Percentiles rank a stretch among this genome's conserved stretches.
Evolutionary conservation across 1,140 invertebrate species (phyloP).

Genomic region (Brachionus calyciflorus): DNA sequence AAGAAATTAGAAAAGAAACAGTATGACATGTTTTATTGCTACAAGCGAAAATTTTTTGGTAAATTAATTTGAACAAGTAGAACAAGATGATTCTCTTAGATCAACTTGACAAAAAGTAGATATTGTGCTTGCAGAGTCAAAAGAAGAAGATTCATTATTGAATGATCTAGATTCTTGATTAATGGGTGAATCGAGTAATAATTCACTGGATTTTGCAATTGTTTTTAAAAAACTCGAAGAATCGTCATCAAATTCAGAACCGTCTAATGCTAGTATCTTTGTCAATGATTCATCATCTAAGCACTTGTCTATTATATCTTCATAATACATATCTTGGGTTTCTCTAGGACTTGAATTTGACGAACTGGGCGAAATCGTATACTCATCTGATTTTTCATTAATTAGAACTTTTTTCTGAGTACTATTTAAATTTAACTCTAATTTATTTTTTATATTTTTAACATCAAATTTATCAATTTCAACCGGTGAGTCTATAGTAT

Average conservation of each 20-base stretch:
- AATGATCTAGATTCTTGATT: neutral
- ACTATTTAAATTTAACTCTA: neutral
- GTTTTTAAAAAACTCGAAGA: neutral
- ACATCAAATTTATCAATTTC: neutral
- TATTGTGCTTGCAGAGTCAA: neutral
- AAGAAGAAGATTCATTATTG: neutral
- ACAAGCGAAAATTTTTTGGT: too few species aligned
- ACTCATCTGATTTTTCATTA: neutral
- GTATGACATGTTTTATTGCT: too few species aligned
- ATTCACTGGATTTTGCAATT: neutral
- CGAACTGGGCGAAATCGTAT: too few species aligned
- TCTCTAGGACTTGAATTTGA: neutral
- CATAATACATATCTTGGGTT: neutral
- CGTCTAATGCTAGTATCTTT: neutral
- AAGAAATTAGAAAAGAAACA: too few species aligned
- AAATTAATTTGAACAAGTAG: too few species aligned
- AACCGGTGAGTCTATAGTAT: neutral
- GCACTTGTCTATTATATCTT: constrained; percentile 5
- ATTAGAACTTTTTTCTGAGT: neutral
- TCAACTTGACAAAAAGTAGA: too few species aligned
- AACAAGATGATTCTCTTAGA: too few species aligned
- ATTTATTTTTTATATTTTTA: neutral
- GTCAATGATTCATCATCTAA: neutral
- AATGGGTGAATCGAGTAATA: neutral
- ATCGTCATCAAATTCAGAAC: neutral